Evolutionary conservation across 2,797 vertebrate genomes (phyloP).

Genomic region (Macrochelys suwanniensis): DNA sequence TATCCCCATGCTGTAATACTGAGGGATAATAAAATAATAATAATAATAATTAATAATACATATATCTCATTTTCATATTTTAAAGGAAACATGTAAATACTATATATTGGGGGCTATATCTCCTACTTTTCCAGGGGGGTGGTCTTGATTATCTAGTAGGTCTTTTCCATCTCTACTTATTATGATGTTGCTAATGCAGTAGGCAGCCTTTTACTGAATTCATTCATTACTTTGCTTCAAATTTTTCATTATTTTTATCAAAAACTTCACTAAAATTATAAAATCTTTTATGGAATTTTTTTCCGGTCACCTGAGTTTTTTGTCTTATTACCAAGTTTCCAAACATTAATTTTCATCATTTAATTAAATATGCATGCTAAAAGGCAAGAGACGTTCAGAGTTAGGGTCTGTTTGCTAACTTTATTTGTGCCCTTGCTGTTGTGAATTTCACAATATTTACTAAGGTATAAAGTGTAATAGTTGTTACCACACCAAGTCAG

Average conservation of each 20-base stretch:
- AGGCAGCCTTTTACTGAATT: slow-evolving; percentile 56
- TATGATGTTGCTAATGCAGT: slow-evolving; percentile 48
- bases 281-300: slow-evolving; percentile 42
- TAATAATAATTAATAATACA: no score
- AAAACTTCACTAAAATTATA: slow-evolving; percentile 38
- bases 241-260: slow-evolving; percentile 56
- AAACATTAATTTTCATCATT: slow-evolving; percentile 24
- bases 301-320: background rate
- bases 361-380: slow-evolving; percentile 49
- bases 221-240: slow-evolving; percentile 58
- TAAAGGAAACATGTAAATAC: slow-evolving; percentile 26
- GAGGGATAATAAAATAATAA: no score
- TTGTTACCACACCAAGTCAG: slow-evolving; percentile 68
- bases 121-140: slow-evolving; percentile 43
- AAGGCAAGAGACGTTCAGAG: slow-evolving; percentile 48
- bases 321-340: slow-evolving; percentile 53
- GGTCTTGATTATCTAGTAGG: slow-evolving; percentile 52
- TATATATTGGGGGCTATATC: slow-evolving; percentile 13
- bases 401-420: slow-evolving; percentile 36
- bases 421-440: slow-evolving; percentile 49
- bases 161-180: slow-evolving; percentile 65
- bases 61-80: no score
- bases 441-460: slow-evolving; percentile 56
- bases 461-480: slow-evolving; percentile 65
- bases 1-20: no score